phyloP scores from a whole-genome alignment of 2,797 vertebrate species.

The Enteromius trimaculatus region DNA sequence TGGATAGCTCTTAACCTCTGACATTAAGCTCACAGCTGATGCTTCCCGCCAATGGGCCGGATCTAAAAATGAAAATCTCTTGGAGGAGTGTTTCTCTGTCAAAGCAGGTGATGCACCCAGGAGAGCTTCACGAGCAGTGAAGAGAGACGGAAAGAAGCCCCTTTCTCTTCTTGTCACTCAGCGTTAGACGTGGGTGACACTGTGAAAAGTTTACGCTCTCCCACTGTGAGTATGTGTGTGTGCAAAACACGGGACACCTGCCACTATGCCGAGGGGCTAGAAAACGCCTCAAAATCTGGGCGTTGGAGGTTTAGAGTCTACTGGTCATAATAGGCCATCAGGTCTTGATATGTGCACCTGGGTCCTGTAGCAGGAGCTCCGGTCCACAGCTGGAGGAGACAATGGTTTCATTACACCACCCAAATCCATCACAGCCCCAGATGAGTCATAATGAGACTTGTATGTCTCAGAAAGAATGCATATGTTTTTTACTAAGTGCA shows the following conservation, averaged over 20 bases:
- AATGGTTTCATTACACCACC: constrained; percentile 42
- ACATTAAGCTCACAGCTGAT: constrained; percentile 20
- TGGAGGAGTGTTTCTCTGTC: constrained; percentile 51
- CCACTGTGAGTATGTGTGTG: constrained; percentile 21
- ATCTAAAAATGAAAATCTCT: constrained; percentile 25
- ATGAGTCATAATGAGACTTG: constrained; percentile 31
- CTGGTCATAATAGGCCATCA: constrained; percentile 50
- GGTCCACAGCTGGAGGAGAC: constrained; percentile 59
- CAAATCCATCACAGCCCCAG: constrained; percentile 48
- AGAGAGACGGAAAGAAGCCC: constrained; percentile 44
- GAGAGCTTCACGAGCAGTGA: constrained; percentile 40
- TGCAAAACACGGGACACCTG: constrained; percentile 8
- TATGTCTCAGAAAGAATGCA: constrained; percentile 28
- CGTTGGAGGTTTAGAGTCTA: neutral
- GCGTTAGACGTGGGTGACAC: constrained; percentile 34
- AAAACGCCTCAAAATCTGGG: neutral
- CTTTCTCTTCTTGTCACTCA: constrained; percentile 44
- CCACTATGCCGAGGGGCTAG: neutral
- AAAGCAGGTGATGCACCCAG: constrained; percentile 39
- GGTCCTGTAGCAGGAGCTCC: constrained; percentile 26
- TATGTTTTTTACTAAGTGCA: constrained; percentile 28
- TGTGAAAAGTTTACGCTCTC: constrained; percentile 26
- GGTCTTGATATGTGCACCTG: constrained; percentile 50
- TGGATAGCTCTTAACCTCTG: constrained; percentile 14
- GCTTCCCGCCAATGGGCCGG: neutral